Conservation (phyloP, 2,113 vertebrate genomes). For the Myotis brandtii region DNA sequence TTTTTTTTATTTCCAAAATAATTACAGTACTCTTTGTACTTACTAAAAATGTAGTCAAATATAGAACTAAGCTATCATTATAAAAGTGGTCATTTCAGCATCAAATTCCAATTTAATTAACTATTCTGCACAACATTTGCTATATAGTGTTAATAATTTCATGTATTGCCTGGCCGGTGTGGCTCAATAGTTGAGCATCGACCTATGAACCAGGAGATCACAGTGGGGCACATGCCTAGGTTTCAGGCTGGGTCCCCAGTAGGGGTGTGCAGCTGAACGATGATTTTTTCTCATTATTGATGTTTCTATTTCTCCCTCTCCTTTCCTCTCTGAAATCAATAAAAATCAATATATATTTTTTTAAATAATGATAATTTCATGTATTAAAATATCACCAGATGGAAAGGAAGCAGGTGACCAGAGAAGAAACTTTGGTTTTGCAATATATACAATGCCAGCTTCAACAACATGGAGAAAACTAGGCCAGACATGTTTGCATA, state of each 20-base stretch:
- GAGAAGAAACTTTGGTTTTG: slow-evolving; percentile 54
- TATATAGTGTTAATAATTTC: not conserved
- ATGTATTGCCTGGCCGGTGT: not conserved
- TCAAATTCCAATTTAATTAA: slow-evolving; percentile 37
- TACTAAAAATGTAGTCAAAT: slow-evolving; percentile 4
- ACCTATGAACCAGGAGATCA: not conserved
- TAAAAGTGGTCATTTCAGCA: slow-evolving; percentile 23
- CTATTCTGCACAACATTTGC: slow-evolving; percentile 16
- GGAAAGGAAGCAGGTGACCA: not conserved
- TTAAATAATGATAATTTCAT: not conserved
- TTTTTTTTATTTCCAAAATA: slow-evolving; percentile 23
- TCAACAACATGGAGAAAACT: slow-evolving; percentile 57
- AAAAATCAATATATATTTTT: not conserved
- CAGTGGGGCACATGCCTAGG: no score
- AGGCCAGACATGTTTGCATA: slow-evolving; percentile 50
- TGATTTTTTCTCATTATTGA: not conserved
- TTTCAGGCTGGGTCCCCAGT: not conserved
- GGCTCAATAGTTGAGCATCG: not conserved
- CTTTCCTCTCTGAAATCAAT: not conserved
- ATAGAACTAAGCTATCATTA: slow-evolving; percentile 28
- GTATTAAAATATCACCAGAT: slow-evolving; percentile 25
- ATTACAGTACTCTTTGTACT: not conserved
- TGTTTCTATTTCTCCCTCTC: not conserved
- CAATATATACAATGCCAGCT: not conserved
- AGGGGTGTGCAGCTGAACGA: no score